Percentiles rank a stretch among this genome's conserved stretches.
These are phyloP conservation scores for Maconellicoccus hirsutus DNA, from an alignment of 1,140 invertebrate genomes.

Conservation along the genomic window DNA sequence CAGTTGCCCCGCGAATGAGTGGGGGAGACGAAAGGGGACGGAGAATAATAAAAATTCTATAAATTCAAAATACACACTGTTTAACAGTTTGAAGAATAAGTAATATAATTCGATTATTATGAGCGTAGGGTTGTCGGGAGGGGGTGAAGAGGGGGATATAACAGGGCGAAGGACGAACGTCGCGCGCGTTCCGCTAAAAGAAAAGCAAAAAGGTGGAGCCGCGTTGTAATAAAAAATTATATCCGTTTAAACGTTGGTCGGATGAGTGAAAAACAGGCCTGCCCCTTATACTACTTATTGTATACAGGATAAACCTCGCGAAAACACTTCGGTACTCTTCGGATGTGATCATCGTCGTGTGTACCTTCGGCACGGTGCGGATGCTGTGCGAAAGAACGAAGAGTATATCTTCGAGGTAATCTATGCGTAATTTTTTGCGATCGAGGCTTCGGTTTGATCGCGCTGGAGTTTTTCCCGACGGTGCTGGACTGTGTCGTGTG, in stretches of 20 bases:
- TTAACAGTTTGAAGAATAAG: slow-evolving; percentile 5
- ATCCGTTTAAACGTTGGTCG: slow-evolving; percentile 22
- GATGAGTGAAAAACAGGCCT: slow-evolving; percentile 21
- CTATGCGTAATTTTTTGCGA: too few species aligned
- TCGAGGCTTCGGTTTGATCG: too few species aligned
- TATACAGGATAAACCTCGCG: not conserved
- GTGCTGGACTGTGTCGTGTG: too few species aligned
- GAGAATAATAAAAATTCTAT: not conserved
- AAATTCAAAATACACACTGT: slow-evolving; percentile 1
- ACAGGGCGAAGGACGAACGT: too few species aligned
- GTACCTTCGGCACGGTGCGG: too few species aligned
- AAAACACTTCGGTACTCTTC: not conserved
- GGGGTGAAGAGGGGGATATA: not conserved
- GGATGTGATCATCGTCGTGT: too few species aligned
- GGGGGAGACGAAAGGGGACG: not conserved
- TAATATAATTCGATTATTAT: slow-evolving; percentile 10
- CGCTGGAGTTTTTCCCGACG: too few species aligned
- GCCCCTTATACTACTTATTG: slow-evolving; percentile 15
- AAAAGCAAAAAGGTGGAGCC: slow-evolving; percentile 17
- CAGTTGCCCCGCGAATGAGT: not conserved
- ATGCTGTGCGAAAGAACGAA: too few species aligned
- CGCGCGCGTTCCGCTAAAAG: not conserved
- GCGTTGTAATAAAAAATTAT: slow-evolving; percentile 18
- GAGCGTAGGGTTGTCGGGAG: not conserved
- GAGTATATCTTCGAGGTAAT: too few species aligned